Base-by-base conservation (phyloP, 2,888 invertebrate species). In the Epirrita christyi region DNA sequence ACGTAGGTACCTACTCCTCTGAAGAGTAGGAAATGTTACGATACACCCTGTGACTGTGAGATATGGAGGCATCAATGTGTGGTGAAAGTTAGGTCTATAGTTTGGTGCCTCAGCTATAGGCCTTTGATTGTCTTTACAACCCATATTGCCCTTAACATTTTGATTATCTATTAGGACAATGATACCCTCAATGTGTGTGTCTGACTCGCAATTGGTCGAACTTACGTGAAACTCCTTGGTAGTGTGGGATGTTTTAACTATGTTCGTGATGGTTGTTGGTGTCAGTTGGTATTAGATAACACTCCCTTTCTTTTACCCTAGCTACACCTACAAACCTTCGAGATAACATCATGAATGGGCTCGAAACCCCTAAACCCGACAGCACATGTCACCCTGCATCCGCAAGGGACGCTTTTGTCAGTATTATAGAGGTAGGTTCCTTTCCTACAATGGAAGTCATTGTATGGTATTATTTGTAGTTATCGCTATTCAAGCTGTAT, bases 371-470 rank as follows among this genome's bases (percentile, higher is more conserved):
- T 21, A 37, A 45, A 34, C 41, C 47, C 47, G 49, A 56, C 57
- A 27, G 42, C 46, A 54, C 57, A 50, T 55, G 62, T 58, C 63
- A 55, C 29, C 46, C 57, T 55, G 62, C 50, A 54, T 64, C 61
- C 57, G 66, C 49, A 49, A 47, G 54, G 57, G 58, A 48, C 40
- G 44, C 61, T 55, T 64, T 67, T 67, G 62, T 61, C 9, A 42
- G 32, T 6, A 43, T 37, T 14, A 9, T 15, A 15, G 34, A 45
- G 29, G n/a, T n/a, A n/a, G n/a, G 13, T 28, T 21, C 21, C n/a
- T n/a, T 11, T 41, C 9, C 10, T 41, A 36, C 9, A 32, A 32
- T 32, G 2, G 21, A 4, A 21, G 8, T 5, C 32, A 32, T 32
- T 32, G 32, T 32, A 32, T 32, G 32, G 8, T 9, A 32, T 32